Evolutionary conservation across 1,140 invertebrate species (phyloP), one percentile per base, ranked within the genome.

Genomic region (Brachionus sp.): DNA sequence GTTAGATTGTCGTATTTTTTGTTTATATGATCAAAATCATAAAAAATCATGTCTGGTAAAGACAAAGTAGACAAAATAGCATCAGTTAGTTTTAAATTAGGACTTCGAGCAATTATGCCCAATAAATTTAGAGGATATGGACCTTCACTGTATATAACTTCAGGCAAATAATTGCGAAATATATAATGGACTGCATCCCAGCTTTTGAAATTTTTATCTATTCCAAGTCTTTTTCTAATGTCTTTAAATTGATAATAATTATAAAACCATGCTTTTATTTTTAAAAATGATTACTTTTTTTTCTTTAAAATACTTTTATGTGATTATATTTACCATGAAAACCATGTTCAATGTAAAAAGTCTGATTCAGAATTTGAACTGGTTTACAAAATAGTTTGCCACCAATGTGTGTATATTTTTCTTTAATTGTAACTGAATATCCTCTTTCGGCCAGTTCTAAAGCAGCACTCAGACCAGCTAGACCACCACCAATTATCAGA

Each of bases 231-330:
- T 42, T 62, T 39, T 19, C 64, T 25, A 7, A 84, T 84, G 42
- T 84, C 77, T 46, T 83, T 68, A 46, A 84, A 84, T 46, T 84
- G 84, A 37, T 82, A 75, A 62, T 84, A 82, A 42, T 84, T 84
- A 16, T 83, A 39, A 50, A 84, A 83, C 84, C 84, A 84, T n/a
- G 77, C 84, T 84, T 33, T 5, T 16, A 7, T 7, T 25, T n/a
- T 2, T 62, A 39, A 57, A 62, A 62, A 44, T 35, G 10, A 68
- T 12, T 53, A n/a, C 9, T 53, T 16, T 39, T 62, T 62, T 50
- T 29, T 25, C 19, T 25, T 16, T 37, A 46, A 66, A 50, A n/a
- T n/a, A n/a, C n/a, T 23, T 68, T 4, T 62, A 12, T 4, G 7
- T n/a, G n/a, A 13, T 29, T 46, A 35, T 13, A 37, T 64, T 50